Evolutionary conservation across 2,888 invertebrate species (phyloP), one percentile per base, ranked within the genome.

Genomic region (Yponomeuta plumbellus): DNA sequence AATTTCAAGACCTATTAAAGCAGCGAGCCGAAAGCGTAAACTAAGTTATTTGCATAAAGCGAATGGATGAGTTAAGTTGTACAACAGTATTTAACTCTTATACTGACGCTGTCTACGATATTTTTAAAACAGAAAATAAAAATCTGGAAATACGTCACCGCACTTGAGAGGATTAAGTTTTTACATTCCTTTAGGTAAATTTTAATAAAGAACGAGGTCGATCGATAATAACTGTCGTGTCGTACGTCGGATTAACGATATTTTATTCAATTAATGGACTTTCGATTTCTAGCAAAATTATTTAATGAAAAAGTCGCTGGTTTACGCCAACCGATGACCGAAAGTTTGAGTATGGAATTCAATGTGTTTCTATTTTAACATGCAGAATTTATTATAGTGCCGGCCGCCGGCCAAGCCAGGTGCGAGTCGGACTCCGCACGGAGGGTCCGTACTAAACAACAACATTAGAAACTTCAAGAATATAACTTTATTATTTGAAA

Each of bases 1-100:
- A 26, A 65, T 57, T 52, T 26, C 65, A n/a, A 23, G 65, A 56
- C 34, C 65, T 34, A 65, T 65, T 57, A 65, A 65, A 39, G 26
- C 57, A 34, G 26, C 23, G 26, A 23, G 23, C 26, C 56, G 65
- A 65, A 65, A 56, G 57, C 20, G 57, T 65, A 57, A 65, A 57
- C 57, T 20, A 57, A n/a, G 26, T 56, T 57, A 57, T 65, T 65
- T 65, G 34, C 65, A 65, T 65, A 65, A 64, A 61, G 34, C 61
- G 61, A 61, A 61, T 61, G 61, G 23, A 52, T 39, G 62, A 62
- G 62, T 44, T 20, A 40, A 44, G 20, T 63, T 63, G 63, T 63
- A 3, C 44, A 44, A 63, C 40, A 5, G 13, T 21, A 13, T 63
- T 63, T 63, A 20, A 63, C 63, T 61, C 23, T 26, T 26, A 61